A percentile compares a stretch with the other conserved stretches of the same genome.
Conservation (phyloP, 1,140 invertebrate species). For the Pteromalus puparum region DNA sequence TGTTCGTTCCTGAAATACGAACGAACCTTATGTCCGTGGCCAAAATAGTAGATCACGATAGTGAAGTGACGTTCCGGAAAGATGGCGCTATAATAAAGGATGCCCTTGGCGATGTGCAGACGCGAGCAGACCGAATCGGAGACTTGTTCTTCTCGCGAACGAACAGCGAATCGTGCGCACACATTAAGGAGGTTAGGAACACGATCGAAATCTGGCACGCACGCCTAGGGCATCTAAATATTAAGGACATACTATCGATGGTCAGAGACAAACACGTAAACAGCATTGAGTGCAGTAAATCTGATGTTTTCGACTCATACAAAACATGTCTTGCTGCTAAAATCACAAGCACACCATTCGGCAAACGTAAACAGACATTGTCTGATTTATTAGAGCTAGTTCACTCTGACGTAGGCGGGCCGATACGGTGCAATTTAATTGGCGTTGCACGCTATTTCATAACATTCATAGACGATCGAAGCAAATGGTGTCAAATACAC, state of each 20-base stretch:
- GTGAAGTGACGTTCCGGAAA: constrained; percentile 32
- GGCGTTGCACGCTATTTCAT: background rate
- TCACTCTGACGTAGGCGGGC: background rate
- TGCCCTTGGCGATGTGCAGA: background rate
- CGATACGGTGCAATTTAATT: background rate
- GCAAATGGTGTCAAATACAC: background rate
- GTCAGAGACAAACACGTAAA: background rate
- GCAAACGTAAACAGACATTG: background rate
- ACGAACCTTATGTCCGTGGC: constrained; percentile 51
- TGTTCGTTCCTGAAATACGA: constrained; percentile 40
- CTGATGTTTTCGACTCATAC: background rate
- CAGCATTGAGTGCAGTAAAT: background rate
- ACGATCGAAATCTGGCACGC: background rate
- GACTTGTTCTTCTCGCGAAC: constrained; percentile 16
- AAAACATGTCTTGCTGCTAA: background rate
- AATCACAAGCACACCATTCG: background rate
- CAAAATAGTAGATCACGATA: constrained; percentile 39
- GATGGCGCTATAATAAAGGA: background rate
- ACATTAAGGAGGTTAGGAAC: background rate
- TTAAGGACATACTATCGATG: background rate
- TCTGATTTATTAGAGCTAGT: background rate
- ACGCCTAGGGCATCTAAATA: constrained; percentile 25
- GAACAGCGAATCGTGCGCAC: background rate
- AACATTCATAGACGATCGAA: background rate
- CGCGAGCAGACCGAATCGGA: background rate